A percentile compares a stretch with the other conserved stretches of the same genome.
Conservation (phyloP, 2,113 vertebrate genomes). For the Chionodraco myersi region DNA sequence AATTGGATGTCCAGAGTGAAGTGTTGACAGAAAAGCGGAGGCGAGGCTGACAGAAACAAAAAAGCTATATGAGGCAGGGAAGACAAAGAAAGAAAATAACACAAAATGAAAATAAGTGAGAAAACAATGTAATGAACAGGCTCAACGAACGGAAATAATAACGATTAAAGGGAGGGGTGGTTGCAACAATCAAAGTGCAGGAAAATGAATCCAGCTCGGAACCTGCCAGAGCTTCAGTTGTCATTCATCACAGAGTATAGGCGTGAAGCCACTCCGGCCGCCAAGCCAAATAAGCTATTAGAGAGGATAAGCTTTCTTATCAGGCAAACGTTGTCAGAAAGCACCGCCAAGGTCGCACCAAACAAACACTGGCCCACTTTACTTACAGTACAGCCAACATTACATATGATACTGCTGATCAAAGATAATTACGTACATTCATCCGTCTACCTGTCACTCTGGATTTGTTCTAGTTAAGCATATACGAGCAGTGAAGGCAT, state of each 20-base stretch:
- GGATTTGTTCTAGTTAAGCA: slow-evolving; percentile 16
- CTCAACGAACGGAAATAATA: background rate
- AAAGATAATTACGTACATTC: slow-evolving; percentile 14
- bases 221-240: slow-evolving; percentile 29
- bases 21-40: slow-evolving; percentile 66
- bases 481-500: slow-evolving; percentile 28
- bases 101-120: slow-evolving; percentile 53
- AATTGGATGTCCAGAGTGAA: slow-evolving; percentile 83
- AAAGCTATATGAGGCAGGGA: slow-evolving; percentile 19
- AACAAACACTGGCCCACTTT: slow-evolving; percentile 51
- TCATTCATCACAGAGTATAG: slow-evolving; percentile 45
- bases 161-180: background rate
- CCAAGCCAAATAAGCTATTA: slow-evolving; percentile 72
- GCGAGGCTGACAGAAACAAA: slow-evolving; percentile 42
- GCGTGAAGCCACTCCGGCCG: slow-evolving; percentile 39
- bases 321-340: slow-evolving; percentile 34
- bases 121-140: slow-evolving; percentile 40
- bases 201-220: slow-evolving; percentile 31
- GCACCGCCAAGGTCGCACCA: slow-evolving; percentile 41
- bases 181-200: slow-evolving; percentile 1
- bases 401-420: slow-evolving; percentile 21
- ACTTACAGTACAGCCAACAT: slow-evolving; percentile 12
- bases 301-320: slow-evolving; percentile 58
- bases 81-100: slow-evolving; percentile 45
- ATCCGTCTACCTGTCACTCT: slow-evolving; percentile 37